Conservation (phyloP, 2,888 invertebrate genomes). For the Heliconius sara region DNA sequence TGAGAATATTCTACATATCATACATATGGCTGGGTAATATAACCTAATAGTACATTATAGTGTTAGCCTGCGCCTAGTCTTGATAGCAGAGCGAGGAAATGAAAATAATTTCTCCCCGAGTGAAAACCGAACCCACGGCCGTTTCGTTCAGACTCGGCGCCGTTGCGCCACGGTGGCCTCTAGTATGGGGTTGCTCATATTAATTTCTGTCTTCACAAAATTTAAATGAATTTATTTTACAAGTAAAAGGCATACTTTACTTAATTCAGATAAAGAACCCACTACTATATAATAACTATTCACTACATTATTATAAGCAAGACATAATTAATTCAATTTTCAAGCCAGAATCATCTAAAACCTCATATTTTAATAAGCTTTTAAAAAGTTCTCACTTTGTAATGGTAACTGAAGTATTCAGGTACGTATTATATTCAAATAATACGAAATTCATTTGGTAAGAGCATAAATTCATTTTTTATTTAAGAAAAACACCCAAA, state of each 20-base stretch:
- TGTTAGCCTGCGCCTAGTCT: too few relatives aligned
- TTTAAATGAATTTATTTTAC: too few relatives aligned
- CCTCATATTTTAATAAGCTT: slow-evolving; percentile 16
- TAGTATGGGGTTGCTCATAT: background rate
- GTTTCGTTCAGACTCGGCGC: too few relatives aligned
- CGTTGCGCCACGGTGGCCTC: too few relatives aligned
- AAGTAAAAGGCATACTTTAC: background rate
- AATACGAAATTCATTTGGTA: slow-evolving; percentile 42
- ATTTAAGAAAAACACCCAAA: slow-evolving; percentile 40
- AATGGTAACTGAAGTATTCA: slow-evolving; percentile 7
- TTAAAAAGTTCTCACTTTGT: slow-evolving; percentile 7
- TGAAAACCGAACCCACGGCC: too few relatives aligned
- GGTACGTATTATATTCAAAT: slow-evolving; percentile 27
- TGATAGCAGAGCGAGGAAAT: too few relatives aligned
- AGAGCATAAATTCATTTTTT: slow-evolving; percentile 44
- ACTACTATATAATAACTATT: background rate
- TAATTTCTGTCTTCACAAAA: background rate
- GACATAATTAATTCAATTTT: background rate
- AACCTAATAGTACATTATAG: too few relatives aligned
- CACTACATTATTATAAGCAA: background rate
- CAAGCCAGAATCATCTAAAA: background rate
- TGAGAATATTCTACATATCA: too few relatives aligned
- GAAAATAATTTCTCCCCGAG: too few relatives aligned
- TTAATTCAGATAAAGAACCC: background rate
- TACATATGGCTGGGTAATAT: too few relatives aligned